phyloP scores from a whole-genome alignment of 2,113 vertebrate genomes.

The Oryzias woworae region DNA sequence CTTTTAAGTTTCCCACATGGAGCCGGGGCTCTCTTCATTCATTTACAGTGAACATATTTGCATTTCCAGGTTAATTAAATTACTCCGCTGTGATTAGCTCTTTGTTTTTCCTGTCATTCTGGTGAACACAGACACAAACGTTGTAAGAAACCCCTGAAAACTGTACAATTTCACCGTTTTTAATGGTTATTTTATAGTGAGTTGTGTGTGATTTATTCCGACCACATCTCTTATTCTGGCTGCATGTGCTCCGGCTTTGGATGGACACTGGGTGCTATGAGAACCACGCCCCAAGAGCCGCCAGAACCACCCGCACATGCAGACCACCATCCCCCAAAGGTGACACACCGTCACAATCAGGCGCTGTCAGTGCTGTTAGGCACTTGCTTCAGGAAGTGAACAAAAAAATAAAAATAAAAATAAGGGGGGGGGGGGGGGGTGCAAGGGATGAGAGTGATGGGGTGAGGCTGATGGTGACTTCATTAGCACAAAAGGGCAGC shows the following conservation, averaged over 20 bases:
- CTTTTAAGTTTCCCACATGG: conserved; percentile 3
- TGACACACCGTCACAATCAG: conserved; percentile 57
- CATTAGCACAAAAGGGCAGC: conserved; percentile 36
- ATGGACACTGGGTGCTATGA: conserved; percentile 58
- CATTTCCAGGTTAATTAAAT: conserved; percentile 41
- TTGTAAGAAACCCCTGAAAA: conserved; percentile 7
- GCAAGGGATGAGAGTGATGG: conserved; percentile 1
- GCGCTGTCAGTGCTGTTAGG: conserved; percentile 63
- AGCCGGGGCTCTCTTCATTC: conserved; percentile 2
- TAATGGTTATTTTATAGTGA: too few relatives aligned
- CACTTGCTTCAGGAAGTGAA: conserved; percentile 48
- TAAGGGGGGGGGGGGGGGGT: background rate
- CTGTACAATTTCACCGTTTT: background rate
- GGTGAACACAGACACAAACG: conserved; percentile 48
- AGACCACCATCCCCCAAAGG: conserved; percentile 46
- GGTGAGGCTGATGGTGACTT: conserved; percentile 24
- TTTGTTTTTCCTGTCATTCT: conserved; percentile 23
- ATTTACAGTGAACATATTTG: conserved; percentile 43
- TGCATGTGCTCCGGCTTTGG: conserved; percentile 49
- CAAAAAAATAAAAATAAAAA: background rate
- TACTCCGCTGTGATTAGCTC: conserved; percentile 24
- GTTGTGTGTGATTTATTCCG: too few relatives aligned
- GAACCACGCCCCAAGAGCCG: conserved; percentile 71
- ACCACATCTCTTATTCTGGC: background rate
- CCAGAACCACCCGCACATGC: conserved; percentile 42